Conservation (phyloP, 2,113 vertebrate genomes). For the Hippocampus abdominalis region DNA sequence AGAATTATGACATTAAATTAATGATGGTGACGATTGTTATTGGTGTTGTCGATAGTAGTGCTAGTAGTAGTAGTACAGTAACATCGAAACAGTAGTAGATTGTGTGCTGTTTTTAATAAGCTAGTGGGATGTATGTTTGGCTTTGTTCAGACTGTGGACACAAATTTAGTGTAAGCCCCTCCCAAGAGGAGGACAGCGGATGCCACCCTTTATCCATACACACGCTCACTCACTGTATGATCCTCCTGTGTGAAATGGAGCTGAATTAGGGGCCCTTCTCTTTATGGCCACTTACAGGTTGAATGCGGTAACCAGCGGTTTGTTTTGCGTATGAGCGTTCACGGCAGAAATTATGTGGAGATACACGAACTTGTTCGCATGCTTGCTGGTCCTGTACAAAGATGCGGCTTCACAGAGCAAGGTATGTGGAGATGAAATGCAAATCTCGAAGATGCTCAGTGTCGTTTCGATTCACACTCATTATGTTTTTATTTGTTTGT, state of each 20-base stretch:
- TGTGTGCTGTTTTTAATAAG: neutral
- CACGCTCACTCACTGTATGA: neutral
- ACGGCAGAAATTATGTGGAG: slow-evolving; percentile 65
- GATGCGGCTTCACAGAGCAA: slow-evolving; percentile 62
- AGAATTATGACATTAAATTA: neutral
- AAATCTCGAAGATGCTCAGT: neutral
- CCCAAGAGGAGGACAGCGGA: slow-evolving; percentile 1
- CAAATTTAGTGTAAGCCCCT: neutral
- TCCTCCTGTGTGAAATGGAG: slow-evolving; percentile 11
- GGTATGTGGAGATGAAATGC: slow-evolving; percentile 52
- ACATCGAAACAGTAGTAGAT: too few species aligned
- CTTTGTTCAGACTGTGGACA: neutral
- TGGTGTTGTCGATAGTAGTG: neutral
- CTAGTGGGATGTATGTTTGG: neutral
- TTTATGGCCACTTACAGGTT: slow-evolving; percentile 20
- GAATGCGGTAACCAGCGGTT: neutral
- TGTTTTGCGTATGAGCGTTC: slow-evolving; percentile 12
- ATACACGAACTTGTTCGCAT: slow-evolving; percentile 57
- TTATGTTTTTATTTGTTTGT: neutral
- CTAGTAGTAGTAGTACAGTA: too few species aligned
- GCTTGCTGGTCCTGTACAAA: slow-evolving; percentile 57
- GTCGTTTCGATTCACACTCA: neutral
- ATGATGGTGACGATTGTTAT: neutral
- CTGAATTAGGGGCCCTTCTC: slow-evolving; percentile 41
- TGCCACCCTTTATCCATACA: neutral